Conservation (phyloP, 2,888 invertebrate genomes). For the Lobophora halterata region DNA sequence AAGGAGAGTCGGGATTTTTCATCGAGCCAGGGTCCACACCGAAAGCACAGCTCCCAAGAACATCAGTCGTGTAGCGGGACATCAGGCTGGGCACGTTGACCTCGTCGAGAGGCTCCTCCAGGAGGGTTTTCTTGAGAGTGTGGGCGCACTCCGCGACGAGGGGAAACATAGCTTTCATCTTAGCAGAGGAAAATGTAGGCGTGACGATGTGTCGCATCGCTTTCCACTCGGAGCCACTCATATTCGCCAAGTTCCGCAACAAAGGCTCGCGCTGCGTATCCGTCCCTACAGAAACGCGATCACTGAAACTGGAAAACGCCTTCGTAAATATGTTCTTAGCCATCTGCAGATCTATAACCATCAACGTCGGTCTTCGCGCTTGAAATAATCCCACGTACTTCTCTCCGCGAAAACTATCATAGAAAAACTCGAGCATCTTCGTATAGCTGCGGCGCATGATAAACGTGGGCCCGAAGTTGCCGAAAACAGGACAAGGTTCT, state of each 20-base stretch:
- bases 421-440: constrained; percentile 62
- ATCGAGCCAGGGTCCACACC: constrained; percentile 68
- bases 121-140: constrained; percentile 51
- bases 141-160: constrained; percentile 64
- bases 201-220: constrained; percentile 70
- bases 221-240: constrained; percentile 74
- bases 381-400: constrained; percentile 71
- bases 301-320: constrained; percentile 63
- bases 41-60: constrained; percentile 73
- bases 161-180: constrained; percentile 77
- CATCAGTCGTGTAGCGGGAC: constrained; percentile 69
- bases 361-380: constrained; percentile 68
- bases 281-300: constrained; percentile 64
- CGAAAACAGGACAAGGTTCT: constrained; percentile 73
- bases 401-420: constrained; percentile 54
- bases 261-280: constrained; percentile 70
- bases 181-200: constrained; percentile 73
- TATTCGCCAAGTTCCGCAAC: constrained; percentile 68
- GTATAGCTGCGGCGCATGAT: constrained; percentile 66
- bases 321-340: constrained; percentile 62
- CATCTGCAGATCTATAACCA: constrained; percentile 64
- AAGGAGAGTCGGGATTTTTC: constrained; percentile 63
- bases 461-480: constrained; percentile 72
- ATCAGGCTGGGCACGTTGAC: constrained; percentile 63
- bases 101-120: constrained; percentile 46